Conservation (phyloP, 2,888 invertebrate genomes). For the Tetranychus piercei region DNA sequence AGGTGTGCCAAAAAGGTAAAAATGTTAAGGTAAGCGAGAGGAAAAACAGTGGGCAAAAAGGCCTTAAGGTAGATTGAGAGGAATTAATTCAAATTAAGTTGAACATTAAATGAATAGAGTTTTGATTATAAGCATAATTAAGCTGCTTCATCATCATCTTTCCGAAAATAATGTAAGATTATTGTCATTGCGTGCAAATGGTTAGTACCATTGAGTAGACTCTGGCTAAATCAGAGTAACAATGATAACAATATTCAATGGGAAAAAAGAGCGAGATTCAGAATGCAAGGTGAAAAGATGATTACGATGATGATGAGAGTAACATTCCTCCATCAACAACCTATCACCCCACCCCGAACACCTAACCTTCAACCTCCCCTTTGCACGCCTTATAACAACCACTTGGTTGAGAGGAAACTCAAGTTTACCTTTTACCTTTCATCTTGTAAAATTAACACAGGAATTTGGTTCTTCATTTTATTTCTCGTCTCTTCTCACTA, state of each 20-base stretch:
- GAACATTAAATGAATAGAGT: neutral
- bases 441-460: neutral
- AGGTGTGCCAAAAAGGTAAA: neutral
- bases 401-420: no score
- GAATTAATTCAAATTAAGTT: slow-evolving; percentile 1
- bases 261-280: neutral
- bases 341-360: neutral
- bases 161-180: neutral
- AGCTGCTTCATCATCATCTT: neutral
- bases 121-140: neutral
- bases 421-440: neutral
- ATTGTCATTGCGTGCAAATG: neutral
- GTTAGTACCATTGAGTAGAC: neutral
- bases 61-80: neutral
- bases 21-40: neutral
- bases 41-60: neutral
- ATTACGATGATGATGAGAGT: neutral
- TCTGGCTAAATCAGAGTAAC: neutral
- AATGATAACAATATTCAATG: neutral
- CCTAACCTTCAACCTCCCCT: neutral
- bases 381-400: neutral
- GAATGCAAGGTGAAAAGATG: neutral
- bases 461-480: neutral
- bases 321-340: neutral
- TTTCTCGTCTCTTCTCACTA: neutral